Base-by-base conservation (phyloP, 2,113 vertebrate genomes). In the Sinosuthora webbiana region DNA sequence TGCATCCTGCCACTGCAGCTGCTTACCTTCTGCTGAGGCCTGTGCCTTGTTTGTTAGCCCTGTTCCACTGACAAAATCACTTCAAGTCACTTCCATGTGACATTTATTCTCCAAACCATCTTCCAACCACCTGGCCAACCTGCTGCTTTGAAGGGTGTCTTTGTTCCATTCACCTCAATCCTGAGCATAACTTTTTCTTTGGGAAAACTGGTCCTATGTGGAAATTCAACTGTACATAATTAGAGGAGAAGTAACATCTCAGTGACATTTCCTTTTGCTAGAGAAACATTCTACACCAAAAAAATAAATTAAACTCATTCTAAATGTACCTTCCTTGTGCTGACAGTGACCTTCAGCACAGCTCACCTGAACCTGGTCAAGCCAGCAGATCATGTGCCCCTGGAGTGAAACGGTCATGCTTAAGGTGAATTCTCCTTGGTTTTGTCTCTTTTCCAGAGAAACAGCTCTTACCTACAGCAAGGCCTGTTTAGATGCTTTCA, bases 301-400 rank as follows among this genome's bases (percentile, higher is more conserved):
- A 62, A 70, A 59, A 19, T 37, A 83, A 68, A 76, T 52, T 10
- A 49, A 84, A 50, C 12, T 56, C 13, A 18, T 81, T 75, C 60
- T 79, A 45, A 79, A 82, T 25, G 25, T 14, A 30, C 45, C 47
- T 50, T 73, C 28, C 16, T 82, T 2, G 0, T 13, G 15, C 23
- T 35, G 44, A 50, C 31, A 31, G 42, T 50, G 53, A 68, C 39
- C 21, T 64, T 28, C 45, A 65, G n/a, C 81, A 87, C 17, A 45
- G 42, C 23, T 74, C 50, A 84, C 39, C 39, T 11, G 31, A 68
- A 49, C 11, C 41, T 67, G 42, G 27, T 47, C 30, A 79, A 68
- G 41, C 18, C 47, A 77, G 33, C 27, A 78, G 52, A 55, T 41
- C 4, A 3, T 0, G 0, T 6, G 25, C 12, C 23, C 25, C 39